These are phyloP conservation scores for Oophaga pumilio DNA, from an alignment of 2,113 vertebrate genomes.

Conservation along the genomic window DNA sequence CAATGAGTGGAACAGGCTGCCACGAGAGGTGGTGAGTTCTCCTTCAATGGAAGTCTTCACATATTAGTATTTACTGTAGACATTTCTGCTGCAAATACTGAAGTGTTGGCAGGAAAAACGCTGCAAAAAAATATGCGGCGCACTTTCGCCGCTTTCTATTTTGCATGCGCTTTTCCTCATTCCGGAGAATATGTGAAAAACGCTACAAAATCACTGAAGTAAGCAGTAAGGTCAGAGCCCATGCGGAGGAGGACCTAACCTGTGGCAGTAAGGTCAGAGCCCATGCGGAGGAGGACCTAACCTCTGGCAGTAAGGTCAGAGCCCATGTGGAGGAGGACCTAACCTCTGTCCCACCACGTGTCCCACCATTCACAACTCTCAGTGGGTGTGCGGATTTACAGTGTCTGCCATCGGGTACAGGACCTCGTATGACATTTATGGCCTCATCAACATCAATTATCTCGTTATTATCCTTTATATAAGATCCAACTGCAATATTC, in stretches of 20 bases:
- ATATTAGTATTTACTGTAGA: too few species aligned
- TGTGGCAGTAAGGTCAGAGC: neutral
- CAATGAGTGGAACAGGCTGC: too few species aligned
- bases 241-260: constrained; percentile 21
- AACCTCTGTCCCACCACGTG: constrained; percentile 1
- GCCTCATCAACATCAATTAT: neutral
- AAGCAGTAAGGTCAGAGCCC: neutral
- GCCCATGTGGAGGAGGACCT: constrained; percentile 7
- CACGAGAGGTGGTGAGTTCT: too few species aligned
- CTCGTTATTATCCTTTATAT: neutral
- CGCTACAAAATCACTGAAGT: too few species aligned
- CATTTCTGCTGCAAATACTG: too few species aligned
- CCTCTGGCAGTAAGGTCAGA: constrained; percentile 14
- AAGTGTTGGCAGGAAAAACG: too few species aligned
- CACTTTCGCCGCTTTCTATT: too few species aligned
- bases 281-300: constrained; percentile 15
- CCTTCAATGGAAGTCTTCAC: too few species aligned
- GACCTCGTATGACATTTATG: neutral
- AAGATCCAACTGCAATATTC: neutral
- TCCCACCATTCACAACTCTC: neutral
- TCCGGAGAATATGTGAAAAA: too few species aligned
- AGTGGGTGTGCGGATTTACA: neutral
- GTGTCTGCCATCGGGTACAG: neutral
- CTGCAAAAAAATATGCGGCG: too few species aligned
- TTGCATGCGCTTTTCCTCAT: too few species aligned